Percentiles rank a stretch among this genome's conserved stretches.
phyloP scores from a whole-genome alignment of 2,888 invertebrate genomes.

The Pachymerium ferrugineum region DNA sequence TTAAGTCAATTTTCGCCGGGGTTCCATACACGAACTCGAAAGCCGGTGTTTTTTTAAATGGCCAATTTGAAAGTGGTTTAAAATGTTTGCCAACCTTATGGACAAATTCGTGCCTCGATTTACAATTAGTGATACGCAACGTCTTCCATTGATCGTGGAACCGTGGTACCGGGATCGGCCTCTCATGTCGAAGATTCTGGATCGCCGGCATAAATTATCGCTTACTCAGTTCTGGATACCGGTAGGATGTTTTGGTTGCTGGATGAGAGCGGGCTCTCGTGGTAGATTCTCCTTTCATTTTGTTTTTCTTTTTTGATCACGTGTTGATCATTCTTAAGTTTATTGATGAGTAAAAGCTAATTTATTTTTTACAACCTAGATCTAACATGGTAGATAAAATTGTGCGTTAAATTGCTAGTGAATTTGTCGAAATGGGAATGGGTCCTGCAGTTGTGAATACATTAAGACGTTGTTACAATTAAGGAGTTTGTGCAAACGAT shows the following conservation, averaged over 20 bases:
- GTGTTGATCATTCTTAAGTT: background rate
- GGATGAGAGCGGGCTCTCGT: background rate
- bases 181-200: background rate
- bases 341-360: too few relatives aligned
- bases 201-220: background rate
- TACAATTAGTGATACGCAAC: background rate
- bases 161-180: slow-evolving; percentile 29
- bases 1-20: too few relatives aligned
- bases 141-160: slow-evolving; percentile 7
- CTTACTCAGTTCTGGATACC: background rate
- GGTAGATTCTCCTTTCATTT: background rate
- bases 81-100: background rate
- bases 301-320: background rate
- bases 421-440: too few relatives aligned
- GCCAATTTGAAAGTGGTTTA: background rate
- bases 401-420: too few relatives aligned
- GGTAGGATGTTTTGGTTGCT: background rate
- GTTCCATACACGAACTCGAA: too few relatives aligned
- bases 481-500: too few relatives aligned
- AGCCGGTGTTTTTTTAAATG: background rate
- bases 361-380: too few relatives aligned
- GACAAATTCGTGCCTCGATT: background rate
- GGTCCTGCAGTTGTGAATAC: too few relatives aligned
- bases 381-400: too few relatives aligned
- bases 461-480: too few relatives aligned